A percentile compares a stretch with the other conserved stretches of the same genome.
These are phyloP conservation scores for Peromyscus attwateri DNA, from an alignment of 2,797 vertebrate genomes.

Conservation along the genomic window DNA sequence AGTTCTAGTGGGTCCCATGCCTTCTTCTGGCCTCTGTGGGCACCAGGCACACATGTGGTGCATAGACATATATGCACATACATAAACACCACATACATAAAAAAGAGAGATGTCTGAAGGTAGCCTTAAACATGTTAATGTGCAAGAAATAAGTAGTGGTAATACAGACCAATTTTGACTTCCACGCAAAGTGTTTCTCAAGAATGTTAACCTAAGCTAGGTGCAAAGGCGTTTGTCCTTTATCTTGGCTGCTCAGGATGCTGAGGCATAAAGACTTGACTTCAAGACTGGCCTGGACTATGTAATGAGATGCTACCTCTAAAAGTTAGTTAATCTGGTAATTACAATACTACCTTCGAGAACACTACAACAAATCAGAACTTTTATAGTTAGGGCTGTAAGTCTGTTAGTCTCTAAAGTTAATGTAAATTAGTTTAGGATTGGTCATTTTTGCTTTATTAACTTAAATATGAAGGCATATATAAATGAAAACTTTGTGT, in stretches of 20 bases:
- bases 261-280: neutral
- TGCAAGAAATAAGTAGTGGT: slow-evolving; percentile 30
- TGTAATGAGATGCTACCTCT: neutral
- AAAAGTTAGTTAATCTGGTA: neutral
- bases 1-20: neutral
- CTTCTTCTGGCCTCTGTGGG: neutral
- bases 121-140: neutral
- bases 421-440: neutral
- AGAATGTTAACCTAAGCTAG: neutral
- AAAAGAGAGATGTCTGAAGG: neutral
- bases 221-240: neutral
- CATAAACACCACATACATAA: neutral
- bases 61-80: no score
- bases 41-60: neutral
- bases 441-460: slow-evolving; percentile 9
- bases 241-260: neutral
- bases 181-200: slow-evolving; percentile 26
- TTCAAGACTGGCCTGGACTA: neutral
- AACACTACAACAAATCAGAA: neutral
- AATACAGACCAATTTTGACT: slow-evolving; percentile 21
- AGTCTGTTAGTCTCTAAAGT: slow-evolving; percentile 27
- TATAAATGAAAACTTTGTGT: slow-evolving; percentile 48
- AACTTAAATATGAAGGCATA: slow-evolving; percentile 36
- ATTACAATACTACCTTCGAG: neutral
- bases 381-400: slow-evolving; percentile 3